A percentile compares a stretch with the other conserved stretches of the same genome.
These are phyloP conservation scores for Augochlora pura DNA, from an alignment of 1,140 invertebrate genomes.

Conservation along the genomic window DNA sequence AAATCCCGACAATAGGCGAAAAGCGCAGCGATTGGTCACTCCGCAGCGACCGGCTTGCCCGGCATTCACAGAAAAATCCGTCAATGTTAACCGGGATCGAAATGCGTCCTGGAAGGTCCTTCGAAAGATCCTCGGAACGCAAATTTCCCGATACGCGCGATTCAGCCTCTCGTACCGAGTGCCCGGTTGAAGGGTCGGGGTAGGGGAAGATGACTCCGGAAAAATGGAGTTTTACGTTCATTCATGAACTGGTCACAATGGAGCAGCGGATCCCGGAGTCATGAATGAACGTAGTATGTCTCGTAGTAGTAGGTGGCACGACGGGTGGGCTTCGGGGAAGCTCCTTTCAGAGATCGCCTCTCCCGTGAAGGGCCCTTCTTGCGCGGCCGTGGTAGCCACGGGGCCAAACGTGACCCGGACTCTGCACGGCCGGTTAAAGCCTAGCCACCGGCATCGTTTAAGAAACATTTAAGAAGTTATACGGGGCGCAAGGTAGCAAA, in stretches of 20 bases:
- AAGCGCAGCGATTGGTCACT: no score
- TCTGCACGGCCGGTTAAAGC: conserved; percentile 56
- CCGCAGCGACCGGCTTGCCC: no score
- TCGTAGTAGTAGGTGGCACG: conserved; percentile 62
- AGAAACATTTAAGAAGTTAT: conserved; percentile 72
- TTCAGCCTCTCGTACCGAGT: no score
- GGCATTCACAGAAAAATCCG: no score
- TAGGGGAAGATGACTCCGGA: neutral
- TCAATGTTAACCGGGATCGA: no score
- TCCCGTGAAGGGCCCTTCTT: conserved; percentile 21
- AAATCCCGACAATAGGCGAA: no score
- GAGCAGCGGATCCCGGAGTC: conserved; percentile 43
- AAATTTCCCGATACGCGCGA: no score
- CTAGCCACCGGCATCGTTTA: conserved; percentile 56
- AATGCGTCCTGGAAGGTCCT: no score
- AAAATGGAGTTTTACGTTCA: conserved; percentile 63
- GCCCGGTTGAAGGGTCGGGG: no score
- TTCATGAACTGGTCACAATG: conserved; percentile 68
- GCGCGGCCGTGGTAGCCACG: neutral
- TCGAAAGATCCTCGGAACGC: neutral
- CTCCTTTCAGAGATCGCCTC: conserved; percentile 25
- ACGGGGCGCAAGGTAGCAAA: conserved; percentile 40
- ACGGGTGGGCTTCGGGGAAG: conserved; percentile 50
- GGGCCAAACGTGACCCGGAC: conserved; percentile 59
- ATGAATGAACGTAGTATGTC: conserved; percentile 76